Evolutionary conservation across 2,797 vertebrate genomes (phyloP), one percentile per base, ranked within the genome.

Genomic region (Hydrolagus colliei): DNA sequence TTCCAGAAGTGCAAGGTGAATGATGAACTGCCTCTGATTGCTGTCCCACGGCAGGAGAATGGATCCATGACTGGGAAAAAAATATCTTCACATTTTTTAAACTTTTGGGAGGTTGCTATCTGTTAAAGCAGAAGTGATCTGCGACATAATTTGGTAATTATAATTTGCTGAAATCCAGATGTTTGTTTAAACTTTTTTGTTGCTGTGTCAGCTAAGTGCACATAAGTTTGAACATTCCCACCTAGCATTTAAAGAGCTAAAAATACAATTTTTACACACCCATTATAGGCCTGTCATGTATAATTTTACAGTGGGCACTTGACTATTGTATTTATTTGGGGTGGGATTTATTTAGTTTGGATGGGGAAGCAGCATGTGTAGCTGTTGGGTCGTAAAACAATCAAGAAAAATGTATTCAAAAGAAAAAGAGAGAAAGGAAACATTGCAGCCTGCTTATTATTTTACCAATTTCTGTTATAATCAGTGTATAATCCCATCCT

Each of bases 231-330:
- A 41, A 82, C 27, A 82, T 35, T 82, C 16, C 62, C 79, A 82
- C 63, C 27, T 68, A 82, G 79, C 68, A 68, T 65, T 68, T 82
- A 82, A 27, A 68, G 27, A 20, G 79, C 63, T 82, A 82, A 82
- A 82, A 67, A 82, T 82, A 67, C 22, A 82, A 32, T 65, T 65
- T 82, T 82, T 67, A 82, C 79, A 82, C 79, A 82, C 79, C 79
- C 63, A 68, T 82, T 65, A 11, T 32, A 82, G 79, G 41, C 62
- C 68, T 14, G 79, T 11, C 79, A 82, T 68, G 27, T 67, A 68
- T 82, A 41, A 82, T 82, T 82, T 82, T 82, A 67, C 11, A 41
- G 63, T 82, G 63, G 14, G 63, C 20, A 82, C 63, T 67, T 67
- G 27, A 35, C 63, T 65, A 82, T 67, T 82, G 63, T 35, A 82